Evolutionary conservation across 1,140 invertebrate genomes (phyloP), one percentile per base, ranked within the genome.

Genomic region (Pseudobourletiella spinata): DNA sequence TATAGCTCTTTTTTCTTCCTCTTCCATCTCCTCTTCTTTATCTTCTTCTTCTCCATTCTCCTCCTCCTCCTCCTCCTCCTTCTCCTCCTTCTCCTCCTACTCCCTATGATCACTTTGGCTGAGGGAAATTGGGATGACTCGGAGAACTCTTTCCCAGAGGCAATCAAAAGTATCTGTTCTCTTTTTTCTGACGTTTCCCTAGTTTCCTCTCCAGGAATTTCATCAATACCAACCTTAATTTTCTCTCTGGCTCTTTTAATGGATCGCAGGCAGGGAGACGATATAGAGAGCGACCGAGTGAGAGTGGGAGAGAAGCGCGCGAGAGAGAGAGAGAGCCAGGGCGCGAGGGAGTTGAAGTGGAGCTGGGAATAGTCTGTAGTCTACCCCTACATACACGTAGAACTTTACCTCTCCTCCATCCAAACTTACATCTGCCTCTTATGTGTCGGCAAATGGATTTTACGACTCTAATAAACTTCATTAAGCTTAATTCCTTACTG

Each of bases 91-190:
- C 35, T 11, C n/a, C n/a, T 39, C n/a, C 35, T 39, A 11, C 35
- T 39, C 24, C n/a, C 24, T 4, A 16, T 46, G 43, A 46, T 46
- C 43, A 46, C 43, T 39, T 39, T 39, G 35, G 8, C n/a, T n/a
- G n/a, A 50, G n/a, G 28, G 29, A 51, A 60, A 43, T 26, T 18
- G 44, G 58, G 24, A 25, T 25, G 28, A 60, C 16, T 60, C 11
- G 44, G 15, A 20, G n/a, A 48, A 8, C 26, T n/a, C n/a, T n/a
- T 22, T 60, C 58, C 58, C 44, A 60, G 51, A 60, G 43, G 58
- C 58, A 60, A 60, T 60, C 44, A 60, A 52, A 44, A 60, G 24
- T 58, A 42, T 58, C 22, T 30, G 26, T 57, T 25, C 25, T 30
- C 42, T 57, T 32, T 30, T 30, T 57, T 32, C 32, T 22, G 32